phyloP scores from a whole-genome alignment of 2,888 invertebrate genomes.

The Mythimna pallens region DNA sequence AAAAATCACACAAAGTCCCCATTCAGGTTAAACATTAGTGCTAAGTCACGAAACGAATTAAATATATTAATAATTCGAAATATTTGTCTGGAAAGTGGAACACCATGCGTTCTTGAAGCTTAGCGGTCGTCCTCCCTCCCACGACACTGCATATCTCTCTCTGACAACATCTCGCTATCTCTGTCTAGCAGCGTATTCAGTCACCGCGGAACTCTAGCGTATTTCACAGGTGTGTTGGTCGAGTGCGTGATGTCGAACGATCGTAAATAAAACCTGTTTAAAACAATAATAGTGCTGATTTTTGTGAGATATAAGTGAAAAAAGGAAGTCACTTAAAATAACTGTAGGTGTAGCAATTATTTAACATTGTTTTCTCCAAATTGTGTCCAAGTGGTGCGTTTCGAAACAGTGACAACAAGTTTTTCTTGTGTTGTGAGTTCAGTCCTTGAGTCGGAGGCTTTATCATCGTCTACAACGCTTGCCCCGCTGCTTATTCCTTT shows the following conservation, averaged over 20 bases:
- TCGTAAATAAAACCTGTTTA: constrained; percentile 84
- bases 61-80: constrained; percentile 50
- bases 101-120: constrained; percentile 84
- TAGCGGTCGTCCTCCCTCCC: constrained; percentile 87
- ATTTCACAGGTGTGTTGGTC: constrained; percentile 80
- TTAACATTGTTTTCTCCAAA: constrained; percentile 54
- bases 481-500: constrained; percentile 77
- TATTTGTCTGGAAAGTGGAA: constrained; percentile 73
- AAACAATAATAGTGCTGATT: constrained; percentile 64
- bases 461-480: constrained; percentile 74
- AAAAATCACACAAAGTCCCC: constrained; percentile 21
- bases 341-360: constrained; percentile 39
- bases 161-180: constrained; percentile 81
- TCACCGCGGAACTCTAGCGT: constrained; percentile 84
- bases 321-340: constrained; percentile 31
- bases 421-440: constrained; percentile 83
- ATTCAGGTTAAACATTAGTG: constrained; percentile 37
- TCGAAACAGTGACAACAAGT: constrained; percentile 86
- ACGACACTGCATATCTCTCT: constrained; percentile 82
- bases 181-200: constrained; percentile 84
- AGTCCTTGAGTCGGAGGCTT: constrained; percentile 88
- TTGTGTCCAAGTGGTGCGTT: constrained; percentile 76
- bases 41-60: constrained; percentile 51
- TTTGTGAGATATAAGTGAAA: constrained; percentile 46
- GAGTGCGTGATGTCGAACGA: constrained; percentile 68